Evolutionary conservation across 2,797 vertebrate species (phyloP), one percentile per base, ranked within the genome.

Genomic region (Galagoides demidoff): DNA sequence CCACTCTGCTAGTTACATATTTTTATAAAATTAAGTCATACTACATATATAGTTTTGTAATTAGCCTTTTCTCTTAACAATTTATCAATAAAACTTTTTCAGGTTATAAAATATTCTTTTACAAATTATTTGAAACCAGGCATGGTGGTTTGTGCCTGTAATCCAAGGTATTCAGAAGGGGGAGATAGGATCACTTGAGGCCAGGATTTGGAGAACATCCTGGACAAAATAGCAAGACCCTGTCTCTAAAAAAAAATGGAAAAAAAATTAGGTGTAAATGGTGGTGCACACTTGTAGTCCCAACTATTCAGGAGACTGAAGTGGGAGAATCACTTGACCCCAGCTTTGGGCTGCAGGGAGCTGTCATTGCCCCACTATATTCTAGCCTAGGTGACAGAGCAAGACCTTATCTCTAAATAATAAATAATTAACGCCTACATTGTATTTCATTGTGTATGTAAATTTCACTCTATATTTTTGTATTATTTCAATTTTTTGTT

Each of bases 41-140:
- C 17, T 39, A 37, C 68, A 52, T 3, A 73, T 23, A 29, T 16
- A 52, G 43, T 63, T 64, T 66, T 83, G 43, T 31, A 95, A 83
- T 90, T 78, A 87, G 5, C 37, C 83, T 95, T 86, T 64, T 22
- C 63, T 96, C 45, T 78, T 77, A 84, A 37, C 5, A 66, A 86
- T 81, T 25, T 7, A 55, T 77, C 43, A 61, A 31, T 55, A 63
- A 45, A 55, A 37, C 3, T 25, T 78, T 93, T 43, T 57, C 7
- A 63, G 68, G 76, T 95, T 93, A 66, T 49, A 66, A 73, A 71
- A 27, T 90, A 87, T 34, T 90, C 34, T 77, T 73, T 73, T 29
- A 66, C 59, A 92, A 86, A 61, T 85, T 90, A 76, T 71, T 78
- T 84, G 63, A 55, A 66, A 16, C 29, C 14, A 31, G 29, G 29